These are phyloP conservation scores for Slavum lentiscoides DNA, from an alignment of 2,888 invertebrate species.

Conservation along the genomic window DNA sequence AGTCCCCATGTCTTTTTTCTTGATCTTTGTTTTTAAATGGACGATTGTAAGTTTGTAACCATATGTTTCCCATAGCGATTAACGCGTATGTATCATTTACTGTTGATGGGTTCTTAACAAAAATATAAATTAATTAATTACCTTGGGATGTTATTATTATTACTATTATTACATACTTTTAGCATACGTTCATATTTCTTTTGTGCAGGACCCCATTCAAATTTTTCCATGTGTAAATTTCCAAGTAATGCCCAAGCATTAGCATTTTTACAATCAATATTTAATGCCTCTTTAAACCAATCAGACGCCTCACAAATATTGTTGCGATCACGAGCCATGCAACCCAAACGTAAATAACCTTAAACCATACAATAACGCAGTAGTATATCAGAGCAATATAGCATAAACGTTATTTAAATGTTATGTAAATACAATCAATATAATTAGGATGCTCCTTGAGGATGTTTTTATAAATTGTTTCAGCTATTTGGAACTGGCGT, in stretches of 20 bases:
- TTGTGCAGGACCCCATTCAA: slow-evolving; percentile 97
- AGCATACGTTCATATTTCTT: slow-evolving; percentile 98
- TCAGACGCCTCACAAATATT: slow-evolving; percentile 99
- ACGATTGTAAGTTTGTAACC: slow-evolving; percentile 95
- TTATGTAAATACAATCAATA: background rate
- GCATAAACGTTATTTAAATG: background rate
- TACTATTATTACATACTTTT: slow-evolving; percentile 62
- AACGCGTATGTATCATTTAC: slow-evolving; percentile 91
- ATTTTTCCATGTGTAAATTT: slow-evolving; percentile 96
- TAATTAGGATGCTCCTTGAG: slow-evolving; percentile 95
- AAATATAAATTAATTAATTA: background rate
- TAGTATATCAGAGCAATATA: background rate
- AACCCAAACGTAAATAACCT: slow-evolving; percentile 77
- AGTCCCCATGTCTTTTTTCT: slow-evolving; percentile 91
- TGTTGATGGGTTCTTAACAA: slow-evolving; percentile 70
- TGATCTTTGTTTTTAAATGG: slow-evolving; percentile 91
- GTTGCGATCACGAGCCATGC: slow-evolving; percentile 98
- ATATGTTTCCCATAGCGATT: slow-evolving; percentile 96
- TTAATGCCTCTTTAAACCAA: slow-evolving; percentile 97
- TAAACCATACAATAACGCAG: slow-evolving; percentile 33
- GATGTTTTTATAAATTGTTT: slow-evolving; percentile 94
- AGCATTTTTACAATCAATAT: slow-evolving; percentile 93
- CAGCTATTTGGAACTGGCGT: slow-evolving; percentile 90
- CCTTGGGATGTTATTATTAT: background rate
- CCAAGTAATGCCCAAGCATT: slow-evolving; percentile 98